Conservation (phyloP, 2,113 vertebrate genomes). For the Falcunculus frontatus region DNA sequence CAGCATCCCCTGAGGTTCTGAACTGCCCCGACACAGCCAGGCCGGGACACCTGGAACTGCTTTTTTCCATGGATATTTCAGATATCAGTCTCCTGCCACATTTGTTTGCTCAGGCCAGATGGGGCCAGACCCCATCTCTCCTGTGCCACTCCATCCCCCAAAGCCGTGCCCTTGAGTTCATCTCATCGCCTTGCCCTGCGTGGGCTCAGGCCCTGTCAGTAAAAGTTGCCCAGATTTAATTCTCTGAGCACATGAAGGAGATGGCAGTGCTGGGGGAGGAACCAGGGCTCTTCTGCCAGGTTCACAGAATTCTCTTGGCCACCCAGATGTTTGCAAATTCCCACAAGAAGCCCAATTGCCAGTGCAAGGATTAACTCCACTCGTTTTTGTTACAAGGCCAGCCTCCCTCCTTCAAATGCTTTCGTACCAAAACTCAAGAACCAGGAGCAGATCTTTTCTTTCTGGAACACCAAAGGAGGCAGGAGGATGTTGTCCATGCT, state of each 20-base stretch:
- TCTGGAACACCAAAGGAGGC: background rate
- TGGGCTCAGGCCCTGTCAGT: fast-evolving
- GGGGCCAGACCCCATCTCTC: background rate
- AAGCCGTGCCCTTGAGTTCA: fast-evolving
- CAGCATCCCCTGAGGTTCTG: background rate
- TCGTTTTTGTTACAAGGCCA: background rate
- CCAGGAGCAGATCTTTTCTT: background rate
- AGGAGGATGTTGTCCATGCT: background rate
- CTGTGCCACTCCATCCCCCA: background rate
- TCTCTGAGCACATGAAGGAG: background rate
- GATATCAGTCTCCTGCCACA: background rate
- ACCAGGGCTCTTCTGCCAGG: background rate
- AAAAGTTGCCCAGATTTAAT: fast-evolving
- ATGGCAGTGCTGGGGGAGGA: fast-evolving
- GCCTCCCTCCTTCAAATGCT: background rate
- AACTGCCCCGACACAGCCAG: background rate
- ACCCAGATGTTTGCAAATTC: background rate
- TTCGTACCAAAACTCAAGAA: background rate
- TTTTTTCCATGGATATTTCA: background rate
- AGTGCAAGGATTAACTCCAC: background rate
- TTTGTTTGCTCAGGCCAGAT: background rate
- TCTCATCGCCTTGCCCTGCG: fast-evolving
- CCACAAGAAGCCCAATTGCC: background rate
- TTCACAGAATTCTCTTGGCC: background rate
- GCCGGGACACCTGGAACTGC: background rate